Percentiles rank a stretch among this genome's conserved stretches.
phyloP scores from a whole-genome alignment of 1,140 invertebrate genomes.

The Sesamia nonagrioides region DNA sequence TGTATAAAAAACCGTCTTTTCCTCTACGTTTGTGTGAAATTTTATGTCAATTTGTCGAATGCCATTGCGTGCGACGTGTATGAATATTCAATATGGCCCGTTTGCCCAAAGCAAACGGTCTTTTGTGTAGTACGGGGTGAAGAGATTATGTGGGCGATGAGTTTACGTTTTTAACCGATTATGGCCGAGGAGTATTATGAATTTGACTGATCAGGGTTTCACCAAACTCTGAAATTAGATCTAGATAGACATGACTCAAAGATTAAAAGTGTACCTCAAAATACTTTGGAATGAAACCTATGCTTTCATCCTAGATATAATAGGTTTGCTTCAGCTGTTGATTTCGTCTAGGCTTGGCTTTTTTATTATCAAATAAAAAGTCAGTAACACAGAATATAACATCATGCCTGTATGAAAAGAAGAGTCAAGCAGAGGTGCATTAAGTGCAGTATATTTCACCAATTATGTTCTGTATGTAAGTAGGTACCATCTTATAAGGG shows the following conservation, averaged over 20 bases:
- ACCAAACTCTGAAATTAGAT: background rate
- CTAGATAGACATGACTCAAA: background rate
- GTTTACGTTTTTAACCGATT: conserved; percentile 26
- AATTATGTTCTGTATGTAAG: too few species aligned
- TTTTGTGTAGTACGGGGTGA: background rate
- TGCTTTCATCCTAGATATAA: too few species aligned
- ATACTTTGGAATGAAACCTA: too few species aligned
- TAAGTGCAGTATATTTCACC: too few species aligned
- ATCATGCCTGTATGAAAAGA: too few species aligned
- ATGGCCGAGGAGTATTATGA: background rate
- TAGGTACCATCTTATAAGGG: too few species aligned
- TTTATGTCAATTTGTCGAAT: conserved; percentile 71
- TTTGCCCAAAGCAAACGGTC: conserved; percentile 16
- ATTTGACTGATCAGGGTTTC: background rate
- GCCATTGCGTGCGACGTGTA: conserved; percentile 52
- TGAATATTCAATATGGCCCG: conserved; percentile 66
- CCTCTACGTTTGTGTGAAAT: conserved; percentile 70
- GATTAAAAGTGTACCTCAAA: background rate
- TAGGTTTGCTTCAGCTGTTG: too few species aligned
- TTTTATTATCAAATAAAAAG: too few species aligned
- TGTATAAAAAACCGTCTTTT: conserved; percentile 47
- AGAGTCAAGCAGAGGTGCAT: too few species aligned
- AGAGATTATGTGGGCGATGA: conserved; percentile 20
- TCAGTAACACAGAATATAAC: too few species aligned
- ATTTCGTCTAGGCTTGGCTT: too few species aligned